Evolutionary conservation across 2,113 vertebrate species (phyloP).

Genomic region (Todiramphus saurophagus): DNA sequence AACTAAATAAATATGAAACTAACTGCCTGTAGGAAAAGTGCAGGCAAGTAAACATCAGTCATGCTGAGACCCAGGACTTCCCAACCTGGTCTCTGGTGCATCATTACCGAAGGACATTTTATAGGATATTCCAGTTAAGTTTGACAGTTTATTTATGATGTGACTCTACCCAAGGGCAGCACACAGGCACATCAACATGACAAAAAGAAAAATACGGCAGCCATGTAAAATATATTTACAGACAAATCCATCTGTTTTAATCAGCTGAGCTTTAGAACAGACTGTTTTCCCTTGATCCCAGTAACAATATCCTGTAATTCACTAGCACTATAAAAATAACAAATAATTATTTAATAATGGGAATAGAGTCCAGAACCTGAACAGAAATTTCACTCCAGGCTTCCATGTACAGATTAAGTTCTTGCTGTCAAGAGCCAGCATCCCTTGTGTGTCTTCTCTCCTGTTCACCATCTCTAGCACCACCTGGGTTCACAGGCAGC

Average conservation of each 20-base stretch:
- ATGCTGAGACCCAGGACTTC: background rate
- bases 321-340: constrained; percentile 19
- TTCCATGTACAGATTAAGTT: background rate
- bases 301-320: constrained; percentile 26
- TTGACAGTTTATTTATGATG: constrained; percentile 29
- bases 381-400: background rate
- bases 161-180: background rate
- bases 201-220: constrained; percentile 33
- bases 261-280: constrained; percentile 34
- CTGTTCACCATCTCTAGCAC: background rate
- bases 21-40: background rate
- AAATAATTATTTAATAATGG: background rate
- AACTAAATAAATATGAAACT: background rate
- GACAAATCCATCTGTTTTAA: constrained; percentile 57
- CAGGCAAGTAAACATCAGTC: background rate
- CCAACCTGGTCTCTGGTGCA: background rate
- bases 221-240: constrained; percentile 17
- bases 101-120: constrained; percentile 25
- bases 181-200: background rate
- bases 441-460: background rate
- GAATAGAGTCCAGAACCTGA: background rate
- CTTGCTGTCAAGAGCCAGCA: background rate
- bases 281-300: constrained; percentile 41
- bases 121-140: constrained; percentile 4
- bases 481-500: background rate